Evolutionary conservation across 30 jellyfish, hydroid and myxozoan genomes (phyloP).

Genomic region (Chironex yamaguchii): DNA sequence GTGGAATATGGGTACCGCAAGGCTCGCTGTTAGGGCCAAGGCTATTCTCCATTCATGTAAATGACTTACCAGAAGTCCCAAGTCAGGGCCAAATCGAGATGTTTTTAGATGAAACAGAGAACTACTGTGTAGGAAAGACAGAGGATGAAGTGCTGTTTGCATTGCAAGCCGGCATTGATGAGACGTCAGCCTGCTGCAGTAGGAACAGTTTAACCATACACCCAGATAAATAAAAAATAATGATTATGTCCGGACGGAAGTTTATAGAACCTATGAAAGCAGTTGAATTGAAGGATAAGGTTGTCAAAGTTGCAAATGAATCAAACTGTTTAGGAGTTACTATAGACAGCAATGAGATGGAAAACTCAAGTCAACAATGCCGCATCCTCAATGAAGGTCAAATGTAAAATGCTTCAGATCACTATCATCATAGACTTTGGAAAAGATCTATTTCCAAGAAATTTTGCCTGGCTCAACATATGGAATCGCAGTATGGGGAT

Average conservation of each 20-base stretch:
- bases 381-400: slow-evolving; percentile 22
- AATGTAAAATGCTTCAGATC: slow-evolving; percentile 24
- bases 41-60: slow-evolving; percentile 46
- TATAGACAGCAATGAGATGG: slow-evolving; percentile 42
- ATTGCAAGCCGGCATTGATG: slow-evolving; percentile 15
- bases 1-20: slow-evolving; percentile 67
- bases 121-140: slow-evolving; percentile 60
- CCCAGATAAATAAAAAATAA: slow-evolving; percentile 43
- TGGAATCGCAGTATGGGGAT: slow-evolving; percentile 28
- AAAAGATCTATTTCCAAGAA: slow-evolving; percentile 32
- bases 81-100: slow-evolving; percentile 28
- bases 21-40: slow-evolving; percentile 69
- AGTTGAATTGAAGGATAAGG: slow-evolving; percentile 24
- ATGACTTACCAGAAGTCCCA: slow-evolving; percentile 27
- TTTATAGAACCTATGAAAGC: slow-evolving; percentile 39
- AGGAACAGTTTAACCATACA: slow-evolving; percentile 50
- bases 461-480: slow-evolving; percentile 27
- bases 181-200: slow-evolving; percentile 57
- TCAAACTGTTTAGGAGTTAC: slow-evolving; percentile 33
- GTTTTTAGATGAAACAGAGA: slow-evolving; percentile 60
- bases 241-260: slow-evolving; percentile 10
- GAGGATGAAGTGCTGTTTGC: slow-evolving; percentile 45
- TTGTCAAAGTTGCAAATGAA: slow-evolving; percentile 16
- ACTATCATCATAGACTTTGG: slow-evolving; percentile 12
- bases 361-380: slow-evolving; percentile 52